Evolutionary conservation across 1,140 invertebrate genomes (phyloP).

Genomic region (Hestina assimilis): DNA sequence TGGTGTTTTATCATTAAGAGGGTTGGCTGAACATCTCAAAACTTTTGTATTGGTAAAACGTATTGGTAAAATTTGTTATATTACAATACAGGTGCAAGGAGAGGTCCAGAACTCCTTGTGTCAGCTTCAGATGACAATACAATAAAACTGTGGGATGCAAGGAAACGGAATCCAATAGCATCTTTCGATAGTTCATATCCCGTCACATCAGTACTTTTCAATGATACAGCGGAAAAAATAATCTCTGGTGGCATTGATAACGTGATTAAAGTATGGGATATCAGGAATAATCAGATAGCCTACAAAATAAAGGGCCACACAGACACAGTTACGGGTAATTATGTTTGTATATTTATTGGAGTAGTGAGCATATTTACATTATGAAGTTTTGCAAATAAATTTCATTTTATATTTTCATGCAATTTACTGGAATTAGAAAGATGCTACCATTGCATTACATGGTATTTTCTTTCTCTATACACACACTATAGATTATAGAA

Average conservation of each 20-base stretch:
- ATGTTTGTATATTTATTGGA: neutral
- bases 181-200: constrained; percentile 91
- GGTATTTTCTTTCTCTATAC: too few relatives aligned
- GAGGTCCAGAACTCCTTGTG: constrained; percentile 93
- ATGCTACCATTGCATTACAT: too few relatives aligned
- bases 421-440: too few relatives aligned
- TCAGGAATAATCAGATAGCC: constrained; percentile 92
- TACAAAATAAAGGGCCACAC: constrained; percentile 93
- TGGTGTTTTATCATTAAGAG: too few relatives aligned
- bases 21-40: too few relatives aligned
- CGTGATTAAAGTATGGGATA: constrained; percentile 98
- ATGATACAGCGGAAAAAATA: constrained; percentile 96
- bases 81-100: constrained; percentile 81
- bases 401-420: too few relatives aligned
- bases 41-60: too few relatives aligned
- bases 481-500: too few relatives aligned
- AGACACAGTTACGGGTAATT: constrained; percentile 94
- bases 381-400: too few relatives aligned
- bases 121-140: constrained; percentile 98
- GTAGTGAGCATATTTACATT: too few relatives aligned
- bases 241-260: constrained; percentile 96
- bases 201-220: constrained; percentile 95
- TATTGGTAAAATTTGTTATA: constrained; percentile 3
- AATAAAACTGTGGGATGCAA: constrained; percentile 93
- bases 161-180: constrained; percentile 88